phyloP scores from a whole-genome alignment of 2,113 vertebrate genomes.

The Cisticola juncidis region DNA sequence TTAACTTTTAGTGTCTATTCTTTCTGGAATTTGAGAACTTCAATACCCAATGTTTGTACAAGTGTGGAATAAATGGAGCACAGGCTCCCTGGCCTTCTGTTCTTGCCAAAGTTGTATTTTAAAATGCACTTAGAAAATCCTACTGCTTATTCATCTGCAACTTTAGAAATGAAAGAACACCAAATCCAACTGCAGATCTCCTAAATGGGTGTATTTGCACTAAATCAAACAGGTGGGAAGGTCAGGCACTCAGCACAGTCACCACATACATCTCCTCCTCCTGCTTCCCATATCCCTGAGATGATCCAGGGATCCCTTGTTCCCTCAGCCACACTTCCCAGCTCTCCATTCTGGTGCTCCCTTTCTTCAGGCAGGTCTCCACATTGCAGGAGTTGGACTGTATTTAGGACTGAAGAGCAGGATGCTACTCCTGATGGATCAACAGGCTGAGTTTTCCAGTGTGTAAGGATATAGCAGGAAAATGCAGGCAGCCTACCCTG shows the following conservation, averaged over 20 bases:
- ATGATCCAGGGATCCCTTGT: not conserved
- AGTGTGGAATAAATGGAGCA: slow-evolving; percentile 31
- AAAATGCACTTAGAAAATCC: slow-evolving; percentile 13
- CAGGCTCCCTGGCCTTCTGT: not conserved
- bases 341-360: not conserved
- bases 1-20: slow-evolving; percentile 38
- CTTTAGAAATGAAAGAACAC: not conserved
- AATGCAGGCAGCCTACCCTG: not conserved
- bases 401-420: not conserved
- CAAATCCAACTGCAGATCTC: not conserved
- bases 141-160: not conserved
- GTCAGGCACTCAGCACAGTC: not conserved
- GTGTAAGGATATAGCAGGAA: rapidly evolving
- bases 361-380: not conserved
- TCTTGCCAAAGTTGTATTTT: slow-evolving; percentile 17
- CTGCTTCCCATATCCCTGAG: not conserved
- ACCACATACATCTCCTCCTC: not conserved
- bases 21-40: slow-evolving; percentile 63
- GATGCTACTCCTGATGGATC: not conserved
- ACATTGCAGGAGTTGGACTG: not conserved
- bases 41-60: slow-evolving; percentile 52
- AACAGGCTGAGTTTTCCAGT: not conserved
- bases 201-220: not conserved
- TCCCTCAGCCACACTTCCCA: not conserved
- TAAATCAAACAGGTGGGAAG: not conserved